Conservation (phyloP, 1,140 invertebrate species). For the Acromyrmex charruanus region DNA sequence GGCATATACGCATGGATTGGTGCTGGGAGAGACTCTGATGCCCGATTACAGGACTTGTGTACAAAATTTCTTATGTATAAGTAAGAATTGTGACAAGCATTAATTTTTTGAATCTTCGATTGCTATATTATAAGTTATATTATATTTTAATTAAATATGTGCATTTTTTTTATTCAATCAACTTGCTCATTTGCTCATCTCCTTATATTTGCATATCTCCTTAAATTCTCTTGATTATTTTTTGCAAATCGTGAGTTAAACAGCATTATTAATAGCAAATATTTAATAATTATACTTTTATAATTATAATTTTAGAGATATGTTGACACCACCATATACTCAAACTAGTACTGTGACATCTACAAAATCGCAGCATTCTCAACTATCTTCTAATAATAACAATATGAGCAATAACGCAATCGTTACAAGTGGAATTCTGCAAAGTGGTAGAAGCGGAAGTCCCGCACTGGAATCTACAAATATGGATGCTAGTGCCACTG, state of each 20-base stretch:
- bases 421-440: not conserved
- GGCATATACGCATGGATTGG: constrained; percentile 96
- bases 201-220: not conserved
- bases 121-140: not conserved
- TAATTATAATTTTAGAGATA: constrained; percentile 77
- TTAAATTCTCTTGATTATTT: not conserved
- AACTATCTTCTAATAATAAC: constrained; percentile 64
- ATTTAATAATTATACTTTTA: not conserved
- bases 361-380: constrained; percentile 71
- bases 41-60: constrained; percentile 91
- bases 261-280: not conserved
- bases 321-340: constrained; percentile 75
- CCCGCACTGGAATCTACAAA: constrained; percentile 76
- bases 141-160: not conserved
- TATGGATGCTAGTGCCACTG: constrained; percentile 75
- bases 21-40: constrained; percentile 96
- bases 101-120: not conserved
- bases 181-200: not conserved
- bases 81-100: constrained; percentile 66
- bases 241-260: not conserved
- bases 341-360: not conserved
- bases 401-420: constrained; percentile 62
- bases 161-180: not conserved
- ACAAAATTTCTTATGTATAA: constrained; percentile 82
- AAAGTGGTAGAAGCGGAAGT: constrained; percentile 71